phyloP scores from a whole-genome alignment of 2,888 invertebrate species.

The Graphium colonna region DNA sequence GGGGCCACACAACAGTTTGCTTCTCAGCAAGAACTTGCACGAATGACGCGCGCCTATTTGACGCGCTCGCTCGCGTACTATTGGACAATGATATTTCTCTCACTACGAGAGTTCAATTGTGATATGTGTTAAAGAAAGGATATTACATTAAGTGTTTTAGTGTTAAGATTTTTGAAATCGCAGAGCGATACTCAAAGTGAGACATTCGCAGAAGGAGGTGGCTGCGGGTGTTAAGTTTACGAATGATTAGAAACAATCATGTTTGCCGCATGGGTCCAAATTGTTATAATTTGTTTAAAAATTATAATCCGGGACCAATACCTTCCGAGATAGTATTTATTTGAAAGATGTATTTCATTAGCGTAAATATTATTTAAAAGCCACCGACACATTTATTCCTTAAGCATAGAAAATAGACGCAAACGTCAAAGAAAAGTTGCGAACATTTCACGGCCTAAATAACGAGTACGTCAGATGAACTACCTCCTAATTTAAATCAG shows the following conservation, averaged over 20 bases:
- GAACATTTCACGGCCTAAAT: conserved; percentile 51
- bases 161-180: conserved; percentile 63
- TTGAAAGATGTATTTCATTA: conserved; percentile 78
- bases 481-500: conserved; percentile 77
- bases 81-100: conserved; percentile 73
- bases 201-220: conserved; percentile 53
- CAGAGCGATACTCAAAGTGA: conserved; percentile 72
- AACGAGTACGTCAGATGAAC: conserved; percentile 59
- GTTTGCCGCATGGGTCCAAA: conserved; percentile 77
- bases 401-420: conserved; percentile 78
- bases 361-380: conserved; percentile 76
- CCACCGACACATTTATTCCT: conserved; percentile 81
- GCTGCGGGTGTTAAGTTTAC: conserved; percentile 61
- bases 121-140: conserved; percentile 77
- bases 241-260: conserved; percentile 61
- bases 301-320: conserved; percentile 80
- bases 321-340: conserved; percentile 81
- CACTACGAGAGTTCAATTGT: conserved; percentile 71
- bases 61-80: conserved; percentile 56
- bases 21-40: conserved; percentile 92
- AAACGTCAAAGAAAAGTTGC: conserved; percentile 74
- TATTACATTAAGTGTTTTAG: conserved; percentile 61
- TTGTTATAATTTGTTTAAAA: conserved; percentile 80
- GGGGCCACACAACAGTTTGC: conserved; percentile 92
- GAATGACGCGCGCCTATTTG: conserved; percentile 78